phyloP scores from a whole-genome alignment of 2,888 invertebrate genomes.

The Eledone cirrhosa region DNA sequence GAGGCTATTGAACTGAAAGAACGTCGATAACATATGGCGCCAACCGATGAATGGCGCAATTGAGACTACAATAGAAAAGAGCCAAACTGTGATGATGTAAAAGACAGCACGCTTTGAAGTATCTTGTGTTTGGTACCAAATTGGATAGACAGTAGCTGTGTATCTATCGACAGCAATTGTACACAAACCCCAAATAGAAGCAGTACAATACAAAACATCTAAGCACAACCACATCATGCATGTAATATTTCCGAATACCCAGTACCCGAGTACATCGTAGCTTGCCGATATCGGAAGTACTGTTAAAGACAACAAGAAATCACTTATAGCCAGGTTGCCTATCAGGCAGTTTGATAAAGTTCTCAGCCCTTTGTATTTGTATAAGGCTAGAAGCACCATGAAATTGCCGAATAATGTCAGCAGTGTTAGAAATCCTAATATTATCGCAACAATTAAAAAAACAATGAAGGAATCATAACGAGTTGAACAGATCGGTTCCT shows the following conservation, averaged over 20 bases:
- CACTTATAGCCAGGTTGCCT: constrained; percentile 66
- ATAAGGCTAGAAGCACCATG: constrained; percentile 62
- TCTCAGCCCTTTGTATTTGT: constrained; percentile 57
- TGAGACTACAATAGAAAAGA: constrained; percentile 64
- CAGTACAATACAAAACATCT: constrained; percentile 67
- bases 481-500: constrained; percentile 50
- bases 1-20: constrained; percentile 48
- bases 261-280: constrained; percentile 63
- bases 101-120: constrained; percentile 59
- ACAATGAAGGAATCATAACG: constrained; percentile 47
- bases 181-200: constrained; percentile 67
- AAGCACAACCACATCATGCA: constrained; percentile 63
- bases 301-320: constrained; percentile 64
- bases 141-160: constrained; percentile 66
- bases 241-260: constrained; percentile 63
- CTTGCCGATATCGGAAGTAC: constrained; percentile 64
- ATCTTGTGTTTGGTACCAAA: constrained; percentile 65
- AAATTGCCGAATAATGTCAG: constrained; percentile 65
- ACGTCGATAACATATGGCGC: constrained; percentile 56
- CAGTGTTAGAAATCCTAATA: constrained; percentile 57
- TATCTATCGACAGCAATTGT: constrained; percentile 66
- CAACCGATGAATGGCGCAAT: constrained; percentile 65
- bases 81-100: constrained; percentile 65
- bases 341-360: constrained; percentile 67
- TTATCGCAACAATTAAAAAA: constrained; percentile 53